Percentiles rank a stretch among this genome's conserved stretches.
phyloP scores from a whole-genome alignment of 2,113 vertebrate genomes.

The Dipodomys merriami region DNA sequence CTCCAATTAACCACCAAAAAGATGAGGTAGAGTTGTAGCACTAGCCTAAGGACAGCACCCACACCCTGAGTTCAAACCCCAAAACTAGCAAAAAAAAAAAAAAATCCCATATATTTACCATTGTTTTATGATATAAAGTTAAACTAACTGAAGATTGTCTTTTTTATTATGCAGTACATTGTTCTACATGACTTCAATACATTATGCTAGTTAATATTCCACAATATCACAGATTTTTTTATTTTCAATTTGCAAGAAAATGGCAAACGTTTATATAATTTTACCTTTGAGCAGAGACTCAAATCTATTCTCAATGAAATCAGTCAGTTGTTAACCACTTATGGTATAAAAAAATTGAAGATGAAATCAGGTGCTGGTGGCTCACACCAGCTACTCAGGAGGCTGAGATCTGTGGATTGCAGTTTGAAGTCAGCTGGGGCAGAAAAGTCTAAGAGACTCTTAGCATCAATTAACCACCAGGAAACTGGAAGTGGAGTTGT shows the following conservation, averaged over 20 bases:
- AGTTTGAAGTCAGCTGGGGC: no score
- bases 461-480: no score
- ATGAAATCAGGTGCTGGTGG: neutral
- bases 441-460: no score
- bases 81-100: no score
- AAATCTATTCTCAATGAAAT: neutral
- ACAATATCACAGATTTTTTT: neutral
- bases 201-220: neutral
- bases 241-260: slow-evolving; percentile 20
- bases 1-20: no score
- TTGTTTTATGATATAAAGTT: neutral
- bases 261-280: neutral
- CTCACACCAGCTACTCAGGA: no score
- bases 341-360: neutral
- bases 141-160: neutral
- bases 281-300: neutral
- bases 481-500: no score
- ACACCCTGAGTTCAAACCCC: no score
- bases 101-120: neutral
- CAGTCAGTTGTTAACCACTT: slow-evolving; percentile 47
- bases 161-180: slow-evolving; percentile 11
- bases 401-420: no score
- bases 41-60: no score
- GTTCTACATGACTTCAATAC: neutral
- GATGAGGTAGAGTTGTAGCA: no score